A percentile compares a stretch with the other conserved stretches of the same genome.
phyloP scores from a whole-genome alignment of 2,113 vertebrate species.

The Bucco capensis region DNA sequence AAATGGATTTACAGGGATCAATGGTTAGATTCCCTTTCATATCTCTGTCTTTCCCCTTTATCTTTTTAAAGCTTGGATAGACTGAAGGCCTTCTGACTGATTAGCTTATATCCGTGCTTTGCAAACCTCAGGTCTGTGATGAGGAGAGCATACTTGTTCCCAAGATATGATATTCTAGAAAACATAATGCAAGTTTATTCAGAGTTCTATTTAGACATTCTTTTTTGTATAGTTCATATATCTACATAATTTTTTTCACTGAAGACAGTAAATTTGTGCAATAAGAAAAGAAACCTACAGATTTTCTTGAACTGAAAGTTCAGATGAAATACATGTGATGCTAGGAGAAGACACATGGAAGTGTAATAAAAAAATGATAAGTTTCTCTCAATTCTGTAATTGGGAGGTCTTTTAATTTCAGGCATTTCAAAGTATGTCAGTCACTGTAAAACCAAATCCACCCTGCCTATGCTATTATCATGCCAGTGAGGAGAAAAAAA shows the following conservation, averaged over 20 bases:
- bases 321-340: not conserved
- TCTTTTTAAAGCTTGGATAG: conserved; percentile 51
- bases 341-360: not conserved
- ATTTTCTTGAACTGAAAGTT: not conserved
- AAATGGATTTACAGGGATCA: conserved; percentile 46
- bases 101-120: not conserved
- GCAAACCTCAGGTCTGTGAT: conserved; percentile 2
- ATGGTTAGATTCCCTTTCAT: conserved; percentile 37
- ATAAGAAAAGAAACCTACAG: not conserved
- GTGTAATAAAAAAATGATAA: not conserved
- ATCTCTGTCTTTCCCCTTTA: conserved; percentile 33
- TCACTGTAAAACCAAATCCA: not conserved
- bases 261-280: not conserved
- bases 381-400: not conserved
- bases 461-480: not conserved
- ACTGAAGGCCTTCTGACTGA: conserved; percentile 42
- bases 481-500: not conserved
- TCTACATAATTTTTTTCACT: not conserved
- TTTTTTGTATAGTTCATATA: not conserved
- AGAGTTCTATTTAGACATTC: not conserved
- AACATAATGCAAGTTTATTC: not conserved
- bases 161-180: not conserved
- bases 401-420: not conserved
- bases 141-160: not conserved
- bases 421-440: not conserved